Evolutionary conservation across 1,140 invertebrate genomes (phyloP), one percentile per base, ranked within the genome.

Genomic region (Popillia japonica): DNA sequence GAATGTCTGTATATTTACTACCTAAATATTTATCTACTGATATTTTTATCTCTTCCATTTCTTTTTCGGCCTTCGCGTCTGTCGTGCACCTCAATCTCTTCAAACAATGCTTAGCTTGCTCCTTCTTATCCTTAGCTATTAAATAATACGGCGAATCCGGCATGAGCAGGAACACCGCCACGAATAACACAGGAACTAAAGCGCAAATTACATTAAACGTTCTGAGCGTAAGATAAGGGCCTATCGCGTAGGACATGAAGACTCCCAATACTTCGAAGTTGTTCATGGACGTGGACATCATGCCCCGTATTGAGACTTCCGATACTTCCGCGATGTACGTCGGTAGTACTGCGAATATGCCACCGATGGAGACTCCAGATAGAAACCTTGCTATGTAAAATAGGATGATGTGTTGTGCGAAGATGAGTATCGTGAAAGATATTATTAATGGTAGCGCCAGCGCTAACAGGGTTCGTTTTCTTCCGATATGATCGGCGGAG

Each of bases 131-230:
- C 84, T 91, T 91, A 3, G 86, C 86, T 0, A 94, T 85, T 40
- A 92, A 87, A 77, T 90, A 94, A 72, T 91, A 92, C 0, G 96
- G 96, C 11, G 94, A 93, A 84, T 97, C 96, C 0, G 95, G 95
- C 27, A 81, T 79, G n/a, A 77, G 44, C 0, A 82, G 34, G 83
- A 92, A 90, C 0, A 87, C 82, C 0, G 88, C 64, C 20, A 92
- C 79, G 84, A 92, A 90, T 0, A 88, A 0, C 2, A 89, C 68
- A 0, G 90, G 89, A 20, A 91, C 77, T 3, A 85, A 48, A 3
- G 84, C 86, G 77, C 88, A 87, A 0, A 86, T 78, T 14, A 91
- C 84, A 81, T 90, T 90, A 22, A 92, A 87, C 41, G 84, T 81
- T 85, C 92, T 93, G 0, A 85, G 83, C 0, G 85, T 83, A 0